Conservation (phyloP, 1,140 invertebrate species). For the Semibalanus balanoides region DNA sequence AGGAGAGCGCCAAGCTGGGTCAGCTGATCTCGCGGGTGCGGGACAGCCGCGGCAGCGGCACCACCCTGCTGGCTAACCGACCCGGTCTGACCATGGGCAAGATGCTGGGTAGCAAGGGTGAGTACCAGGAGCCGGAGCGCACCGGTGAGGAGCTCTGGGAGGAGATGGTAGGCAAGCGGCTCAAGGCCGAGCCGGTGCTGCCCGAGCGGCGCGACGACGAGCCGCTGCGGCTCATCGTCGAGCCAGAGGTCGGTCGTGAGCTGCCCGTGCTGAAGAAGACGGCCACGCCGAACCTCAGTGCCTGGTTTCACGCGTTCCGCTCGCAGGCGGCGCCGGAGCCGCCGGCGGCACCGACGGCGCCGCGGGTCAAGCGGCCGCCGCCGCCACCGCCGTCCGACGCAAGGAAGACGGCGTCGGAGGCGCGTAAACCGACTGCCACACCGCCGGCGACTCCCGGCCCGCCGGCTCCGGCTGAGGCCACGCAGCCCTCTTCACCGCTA, state of each 20-base stretch:
- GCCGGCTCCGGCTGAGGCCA: neutral
- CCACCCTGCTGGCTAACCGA: neutral
- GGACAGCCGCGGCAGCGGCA: neutral
- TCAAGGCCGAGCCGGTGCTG: neutral
- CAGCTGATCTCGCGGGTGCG: neutral
- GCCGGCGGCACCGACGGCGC: neutral
- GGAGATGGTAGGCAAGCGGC: neutral
- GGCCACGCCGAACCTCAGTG: conserved; percentile 68
- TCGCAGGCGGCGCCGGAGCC: neutral
- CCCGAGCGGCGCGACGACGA: neutral
- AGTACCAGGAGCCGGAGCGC: neutral
- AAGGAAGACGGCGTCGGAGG: too few relatives aligned
- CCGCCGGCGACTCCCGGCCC: too few relatives aligned
- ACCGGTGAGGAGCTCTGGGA: conserved; percentile 2
- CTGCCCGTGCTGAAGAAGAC: conserved; percentile 28
- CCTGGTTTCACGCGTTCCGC: conserved; percentile 81
- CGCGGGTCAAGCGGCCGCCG: neutral
- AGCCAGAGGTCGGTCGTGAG: neutral
- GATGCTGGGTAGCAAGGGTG: neutral
- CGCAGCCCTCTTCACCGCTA: neutral
- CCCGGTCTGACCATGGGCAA: neutral
- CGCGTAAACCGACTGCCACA: too few relatives aligned
- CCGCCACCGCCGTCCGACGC: too few relatives aligned
- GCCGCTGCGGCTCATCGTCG: neutral
- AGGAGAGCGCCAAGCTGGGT: conserved; percentile 5